Evolutionary conservation across 1,140 invertebrate species (phyloP).

Genomic region (Diachasmimorpha longicaudata): DNA sequence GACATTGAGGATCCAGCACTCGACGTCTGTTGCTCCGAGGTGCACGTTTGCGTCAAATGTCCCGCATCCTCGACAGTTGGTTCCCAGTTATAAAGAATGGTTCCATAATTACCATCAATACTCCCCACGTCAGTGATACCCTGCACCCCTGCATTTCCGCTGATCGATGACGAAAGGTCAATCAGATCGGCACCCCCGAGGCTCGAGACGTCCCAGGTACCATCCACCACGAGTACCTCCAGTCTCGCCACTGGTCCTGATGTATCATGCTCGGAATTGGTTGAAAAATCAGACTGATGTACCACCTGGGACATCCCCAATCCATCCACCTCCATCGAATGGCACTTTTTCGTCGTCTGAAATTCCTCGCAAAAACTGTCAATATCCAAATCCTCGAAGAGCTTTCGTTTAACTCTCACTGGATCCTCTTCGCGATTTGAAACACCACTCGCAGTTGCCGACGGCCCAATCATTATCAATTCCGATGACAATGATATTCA

Average conservation of each 20-base stretch:
- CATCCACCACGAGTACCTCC: constrained; percentile 58
- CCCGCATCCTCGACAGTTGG: background rate
- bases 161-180: constrained; percentile 21
- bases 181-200: constrained; percentile 26
- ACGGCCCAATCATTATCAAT: constrained; percentile 54
- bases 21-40: background rate
- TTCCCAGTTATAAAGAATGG: constrained; percentile 32
- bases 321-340: constrained; percentile 34
- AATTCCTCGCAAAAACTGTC: constrained; percentile 56
- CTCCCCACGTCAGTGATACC: constrained; percentile 14
- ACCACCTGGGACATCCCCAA: constrained; percentile 5
- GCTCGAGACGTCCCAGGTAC: constrained; percentile 46
- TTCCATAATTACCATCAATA: constrained; percentile 25
- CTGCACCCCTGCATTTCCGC: background rate
- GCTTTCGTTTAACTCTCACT: constrained; percentile 39
- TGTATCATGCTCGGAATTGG: constrained; percentile 25
- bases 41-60: background rate
- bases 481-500: background rate
- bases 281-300: constrained; percentile 1
- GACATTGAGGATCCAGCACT: background rate
- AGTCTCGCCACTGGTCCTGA: constrained; percentile 45
- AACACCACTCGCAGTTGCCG: constrained; percentile 39
- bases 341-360: constrained; percentile 45
- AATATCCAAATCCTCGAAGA: constrained; percentile 55
- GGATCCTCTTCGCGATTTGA: constrained; percentile 36